Conservation (phyloP, 2,797 vertebrate species). For the Halcyon chelicuti region DNA sequence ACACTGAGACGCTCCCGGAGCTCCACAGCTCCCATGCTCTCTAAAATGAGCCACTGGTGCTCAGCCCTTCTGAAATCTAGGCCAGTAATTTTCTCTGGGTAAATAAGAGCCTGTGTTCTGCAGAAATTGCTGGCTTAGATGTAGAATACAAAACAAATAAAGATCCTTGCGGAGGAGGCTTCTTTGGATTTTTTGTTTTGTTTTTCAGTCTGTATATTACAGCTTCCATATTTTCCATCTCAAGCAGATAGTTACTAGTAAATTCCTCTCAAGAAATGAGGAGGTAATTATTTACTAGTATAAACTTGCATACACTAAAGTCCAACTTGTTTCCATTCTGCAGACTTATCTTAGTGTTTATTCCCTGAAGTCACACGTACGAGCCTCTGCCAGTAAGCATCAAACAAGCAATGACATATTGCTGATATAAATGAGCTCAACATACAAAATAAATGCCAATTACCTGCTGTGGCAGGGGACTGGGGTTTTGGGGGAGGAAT, state of each 20-base stretch:
- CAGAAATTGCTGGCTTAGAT: conserved; percentile 68
- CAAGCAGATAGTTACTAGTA: conserved; percentile 9
- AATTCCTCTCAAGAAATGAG: conserved; percentile 17
- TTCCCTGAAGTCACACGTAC: neutral
- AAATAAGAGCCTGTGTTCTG: conserved; percentile 57
- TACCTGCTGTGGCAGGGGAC: neutral
- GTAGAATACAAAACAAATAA: conserved; percentile 51
- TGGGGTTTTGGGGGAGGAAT: neutral
- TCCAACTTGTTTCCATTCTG: neutral
- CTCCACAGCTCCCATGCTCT: neutral
- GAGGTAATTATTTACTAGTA: conserved; percentile 35
- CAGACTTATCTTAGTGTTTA: neutral
- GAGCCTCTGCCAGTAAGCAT: neutral
- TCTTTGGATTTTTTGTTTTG: conserved; percentile 50
- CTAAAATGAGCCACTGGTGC: conserved; percentile 20
- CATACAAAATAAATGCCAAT: neutral
- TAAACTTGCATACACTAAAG: neutral
- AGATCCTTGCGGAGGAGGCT: conserved; percentile 39
- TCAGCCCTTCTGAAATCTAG: conserved; percentile 29
- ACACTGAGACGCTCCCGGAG: fast-evolving
- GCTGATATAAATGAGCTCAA: neutral
- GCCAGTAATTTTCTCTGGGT: conserved; percentile 65
- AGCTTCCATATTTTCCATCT: conserved; percentile 42
- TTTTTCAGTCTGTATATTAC: conserved; percentile 29
- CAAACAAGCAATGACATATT: neutral